Evolutionary conservation across 2,797 vertebrate genomes (phyloP).

Genomic region (Darevskia mixta): DNA sequence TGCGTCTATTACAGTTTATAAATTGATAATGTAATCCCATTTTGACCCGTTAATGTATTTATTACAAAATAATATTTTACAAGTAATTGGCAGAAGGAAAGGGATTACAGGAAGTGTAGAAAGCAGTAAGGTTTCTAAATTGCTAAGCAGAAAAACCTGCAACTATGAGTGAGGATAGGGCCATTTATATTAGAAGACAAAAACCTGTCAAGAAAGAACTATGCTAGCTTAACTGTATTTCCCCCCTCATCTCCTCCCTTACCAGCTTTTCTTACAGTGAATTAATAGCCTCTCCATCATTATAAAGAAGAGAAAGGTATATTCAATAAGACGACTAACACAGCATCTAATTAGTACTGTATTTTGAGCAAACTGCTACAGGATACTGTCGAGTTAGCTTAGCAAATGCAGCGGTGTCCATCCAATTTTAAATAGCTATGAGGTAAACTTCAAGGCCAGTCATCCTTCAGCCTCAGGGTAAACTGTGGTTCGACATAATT

Average conservation of each 20-base stretch:
- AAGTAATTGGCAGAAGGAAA: not conserved
- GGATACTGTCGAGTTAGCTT: conserved; percentile 35
- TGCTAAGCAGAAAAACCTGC: not conserved
- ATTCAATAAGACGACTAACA: not conserved
- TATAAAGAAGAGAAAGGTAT: not conserved
- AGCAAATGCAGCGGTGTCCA: conserved; percentile 15
- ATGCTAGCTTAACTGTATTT: not conserved
- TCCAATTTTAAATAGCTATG: conserved; percentile 25
- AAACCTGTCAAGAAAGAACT: not conserved
- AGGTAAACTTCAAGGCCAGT: conserved; percentile 25
- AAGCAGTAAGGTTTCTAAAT: not conserved
- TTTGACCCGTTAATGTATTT: conserved; percentile 22
- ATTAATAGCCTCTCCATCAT: not conserved
- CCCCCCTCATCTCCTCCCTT: not conserved
- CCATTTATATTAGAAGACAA: not conserved
- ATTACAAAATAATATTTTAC: conserved; percentile 12
- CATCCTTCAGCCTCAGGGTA: not conserved
- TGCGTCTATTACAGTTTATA: not conserved
- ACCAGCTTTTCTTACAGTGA: not conserved
- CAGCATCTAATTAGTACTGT: conserved; percentile 48
- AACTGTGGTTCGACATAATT: not conserved
- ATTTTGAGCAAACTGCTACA: conserved; percentile 39
- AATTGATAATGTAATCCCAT: conserved; percentile 2
- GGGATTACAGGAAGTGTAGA: not conserved
- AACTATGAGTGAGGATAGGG: not conserved